Percentiles rank a stretch among this genome's conserved stretches.
Conservation (phyloP, 2,888 invertebrate genomes). For the Ochropacha duplaris region DNA sequence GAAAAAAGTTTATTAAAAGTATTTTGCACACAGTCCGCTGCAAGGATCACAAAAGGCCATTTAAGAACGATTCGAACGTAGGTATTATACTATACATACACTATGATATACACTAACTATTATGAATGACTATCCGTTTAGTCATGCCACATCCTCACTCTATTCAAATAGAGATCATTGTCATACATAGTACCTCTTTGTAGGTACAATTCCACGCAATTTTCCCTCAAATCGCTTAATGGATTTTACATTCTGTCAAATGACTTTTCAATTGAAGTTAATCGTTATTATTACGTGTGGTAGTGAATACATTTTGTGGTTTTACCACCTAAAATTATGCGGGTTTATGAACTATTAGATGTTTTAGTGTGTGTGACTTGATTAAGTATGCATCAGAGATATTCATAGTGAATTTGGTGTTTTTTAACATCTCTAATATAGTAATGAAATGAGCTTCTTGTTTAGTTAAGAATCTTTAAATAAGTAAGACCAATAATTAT, state of each 20-base stretch:
- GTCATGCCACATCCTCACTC: conserved; percentile 21
- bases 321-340: not conserved
- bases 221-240: not conserved
- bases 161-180: conserved; percentile 22
- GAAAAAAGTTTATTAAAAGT: not conserved
- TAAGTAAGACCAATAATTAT: too few species aligned
- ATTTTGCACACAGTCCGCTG: not conserved
- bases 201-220: conserved; percentile 17
- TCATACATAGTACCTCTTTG: conserved; percentile 10
- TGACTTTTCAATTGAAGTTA: not conserved
- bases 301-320: not conserved
- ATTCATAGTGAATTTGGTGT: too few species aligned
- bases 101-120: conserved; percentile 7
- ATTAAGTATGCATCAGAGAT: too few species aligned
- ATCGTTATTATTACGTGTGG: not conserved
- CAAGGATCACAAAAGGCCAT: not conserved
- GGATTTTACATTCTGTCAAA: not conserved
- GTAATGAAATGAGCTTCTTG: too few species aligned
- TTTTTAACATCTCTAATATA: too few species aligned
- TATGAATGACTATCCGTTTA: conserved; percentile 24
- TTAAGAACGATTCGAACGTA: too few species aligned
- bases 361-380: not conserved
- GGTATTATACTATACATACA: too few species aligned
- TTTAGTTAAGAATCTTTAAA: too few species aligned
- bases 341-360: not conserved